Percentiles rank a stretch among this genome's conserved stretches.
These are phyloP conservation scores for Clarias laeviceps DNA, from an alignment of 2,797 vertebrate species.

Conservation along the genomic window DNA sequence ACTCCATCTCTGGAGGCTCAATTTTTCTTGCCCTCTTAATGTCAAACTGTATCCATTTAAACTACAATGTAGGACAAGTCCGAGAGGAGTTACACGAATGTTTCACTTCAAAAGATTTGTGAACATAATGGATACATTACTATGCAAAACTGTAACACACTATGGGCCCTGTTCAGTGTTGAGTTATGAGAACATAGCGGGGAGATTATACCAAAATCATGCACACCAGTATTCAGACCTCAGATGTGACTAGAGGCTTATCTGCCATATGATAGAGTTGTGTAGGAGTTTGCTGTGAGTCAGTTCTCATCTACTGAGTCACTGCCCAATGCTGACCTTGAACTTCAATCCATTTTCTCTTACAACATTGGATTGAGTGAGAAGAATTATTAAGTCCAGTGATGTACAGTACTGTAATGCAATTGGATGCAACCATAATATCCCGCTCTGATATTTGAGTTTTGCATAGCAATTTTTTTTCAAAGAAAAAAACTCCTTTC, in stretches of 20 bases:
- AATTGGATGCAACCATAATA: neutral
- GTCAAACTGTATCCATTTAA: conserved; percentile 3
- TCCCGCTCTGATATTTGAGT: neutral
- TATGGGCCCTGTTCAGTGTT: neutral
- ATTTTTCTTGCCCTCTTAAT: neutral
- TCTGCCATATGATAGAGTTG: neutral
- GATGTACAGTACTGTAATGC: neutral
- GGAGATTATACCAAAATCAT: neutral
- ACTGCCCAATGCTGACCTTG: neutral
- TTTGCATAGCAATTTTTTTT: neutral
- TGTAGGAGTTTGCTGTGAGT: neutral
- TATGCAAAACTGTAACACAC: neutral
- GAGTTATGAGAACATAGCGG: neutral
- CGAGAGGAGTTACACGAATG: neutral
- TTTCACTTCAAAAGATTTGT: conserved; percentile 2
- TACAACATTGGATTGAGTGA: neutral
- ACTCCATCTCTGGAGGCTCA: neutral
- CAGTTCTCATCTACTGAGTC: neutral
- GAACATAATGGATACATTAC: neutral
- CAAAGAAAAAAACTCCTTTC: neutral
- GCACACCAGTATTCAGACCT: neutral
- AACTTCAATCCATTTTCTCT: neutral
- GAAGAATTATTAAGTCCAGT: neutral
- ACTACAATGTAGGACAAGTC: neutral
- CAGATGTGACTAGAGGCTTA: neutral